phyloP scores from a whole-genome alignment of 2,113 vertebrate genomes.

The Myanophis thanlyinensis region DNA sequence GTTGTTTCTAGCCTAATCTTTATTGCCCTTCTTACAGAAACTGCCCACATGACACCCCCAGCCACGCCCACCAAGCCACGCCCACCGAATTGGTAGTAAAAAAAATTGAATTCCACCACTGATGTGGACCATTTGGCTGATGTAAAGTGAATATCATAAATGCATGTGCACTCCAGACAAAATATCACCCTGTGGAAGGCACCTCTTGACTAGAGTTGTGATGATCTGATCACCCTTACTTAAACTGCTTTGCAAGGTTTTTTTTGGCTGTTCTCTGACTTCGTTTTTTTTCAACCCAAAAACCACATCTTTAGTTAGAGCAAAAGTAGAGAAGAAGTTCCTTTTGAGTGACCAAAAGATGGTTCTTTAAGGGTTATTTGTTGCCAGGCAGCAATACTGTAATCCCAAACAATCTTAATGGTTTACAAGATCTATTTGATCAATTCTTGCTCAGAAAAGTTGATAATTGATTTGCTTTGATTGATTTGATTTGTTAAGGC shows the following conservation, averaged over 20 bases:
- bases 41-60: too few species aligned
- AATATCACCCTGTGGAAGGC: neutral
- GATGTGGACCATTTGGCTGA: neutral
- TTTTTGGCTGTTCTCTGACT: neutral
- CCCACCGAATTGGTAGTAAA: too few species aligned
- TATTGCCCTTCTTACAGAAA: too few species aligned
- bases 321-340: neutral
- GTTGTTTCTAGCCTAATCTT: too few species aligned
- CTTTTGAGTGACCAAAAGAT: neutral
- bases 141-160: neutral
- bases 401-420: neutral
- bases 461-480: neutral
- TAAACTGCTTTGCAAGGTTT: neutral
- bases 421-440: neutral
- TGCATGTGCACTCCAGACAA: neutral
- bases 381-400: neutral
- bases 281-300: neutral
- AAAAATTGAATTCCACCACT: too few species aligned
- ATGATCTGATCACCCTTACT: neutral
- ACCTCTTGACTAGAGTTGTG: neutral
- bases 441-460: neutral
- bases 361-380: neutral
- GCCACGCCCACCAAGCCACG: too few species aligned
- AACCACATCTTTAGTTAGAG: neutral
- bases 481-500: neutral